Evolutionary conservation across 2,888 invertebrate species (phyloP).

Genomic region (Parnassius orleans): DNA sequence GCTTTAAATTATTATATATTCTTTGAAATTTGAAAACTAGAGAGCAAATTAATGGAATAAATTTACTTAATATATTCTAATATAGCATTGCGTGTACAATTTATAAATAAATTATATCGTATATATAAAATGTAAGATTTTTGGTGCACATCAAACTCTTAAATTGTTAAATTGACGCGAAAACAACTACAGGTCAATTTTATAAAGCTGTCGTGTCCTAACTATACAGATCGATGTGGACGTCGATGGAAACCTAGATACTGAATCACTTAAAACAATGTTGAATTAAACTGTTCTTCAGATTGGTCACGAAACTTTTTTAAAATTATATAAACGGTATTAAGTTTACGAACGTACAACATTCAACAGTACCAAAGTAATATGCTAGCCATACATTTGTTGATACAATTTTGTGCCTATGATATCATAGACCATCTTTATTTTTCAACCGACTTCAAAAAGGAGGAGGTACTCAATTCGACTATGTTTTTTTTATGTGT

Average conservation of each 20-base stretch:
- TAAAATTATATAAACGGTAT: not conserved
- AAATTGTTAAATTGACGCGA: constrained; percentile 58
- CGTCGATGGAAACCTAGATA: constrained; percentile 38
- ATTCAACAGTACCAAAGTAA: no score
- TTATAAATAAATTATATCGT: no score
- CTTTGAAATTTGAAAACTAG: not conserved
- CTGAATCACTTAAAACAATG: constrained; percentile 32
- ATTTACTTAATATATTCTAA: no score
- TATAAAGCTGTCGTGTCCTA: constrained; percentile 52
- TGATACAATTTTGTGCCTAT: no score
- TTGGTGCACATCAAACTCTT: constrained; percentile 44
- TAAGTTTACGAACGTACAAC: not conserved
- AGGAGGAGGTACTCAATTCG: no score
- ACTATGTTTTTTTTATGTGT: no score
- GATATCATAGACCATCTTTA: no score
- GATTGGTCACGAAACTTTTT: constrained; percentile 14
- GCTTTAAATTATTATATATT: not conserved
- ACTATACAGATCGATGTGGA: constrained; percentile 53
- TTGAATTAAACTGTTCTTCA: constrained; percentile 11
- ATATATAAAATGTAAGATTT: not conserved
- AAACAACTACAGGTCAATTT: constrained; percentile 51
- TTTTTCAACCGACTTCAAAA: no score
- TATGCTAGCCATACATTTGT: no score
- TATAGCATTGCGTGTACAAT: no score
- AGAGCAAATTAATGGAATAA: not conserved